Percentiles rank a stretch among this genome's conserved stretches.
Evolutionary conservation across 2,888 invertebrate species (phyloP).

Genomic region (Dexiosoma caninum): DNA sequence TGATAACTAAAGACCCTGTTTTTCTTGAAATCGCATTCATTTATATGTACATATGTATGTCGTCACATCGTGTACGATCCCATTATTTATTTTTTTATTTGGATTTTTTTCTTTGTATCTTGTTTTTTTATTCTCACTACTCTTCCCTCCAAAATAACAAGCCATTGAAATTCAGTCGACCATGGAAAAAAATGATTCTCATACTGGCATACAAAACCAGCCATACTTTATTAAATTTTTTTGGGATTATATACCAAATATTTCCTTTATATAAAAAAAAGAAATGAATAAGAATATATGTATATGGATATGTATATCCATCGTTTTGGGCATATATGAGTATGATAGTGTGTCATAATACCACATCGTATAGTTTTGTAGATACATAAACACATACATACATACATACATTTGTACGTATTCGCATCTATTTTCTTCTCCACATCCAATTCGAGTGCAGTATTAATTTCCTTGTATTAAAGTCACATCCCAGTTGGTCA

Average conservation of each 20-base stretch:
- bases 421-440: constrained; percentile 29
- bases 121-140: constrained; percentile 41
- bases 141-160: constrained; percentile 56
- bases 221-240: constrained; percentile 38
- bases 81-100: too few species aligned
- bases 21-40: constrained; percentile 39
- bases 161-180: constrained; percentile 67
- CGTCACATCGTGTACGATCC: too few species aligned
- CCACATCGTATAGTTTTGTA: constrained; percentile 22
- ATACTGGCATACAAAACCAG: constrained; percentile 42
- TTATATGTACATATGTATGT: neutral
- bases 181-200: constrained; percentile 60
- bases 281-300: neutral
- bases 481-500: constrained; percentile 47
- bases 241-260: constrained; percentile 46
- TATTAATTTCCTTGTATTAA: constrained; percentile 23
- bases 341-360: constrained; percentile 6
- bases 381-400: too few species aligned
- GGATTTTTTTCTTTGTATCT: too few species aligned
- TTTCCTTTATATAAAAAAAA: constrained; percentile 29
- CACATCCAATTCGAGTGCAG: constrained; percentile 6
- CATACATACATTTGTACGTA: too few species aligned
- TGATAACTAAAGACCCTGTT: constrained; percentile 50
- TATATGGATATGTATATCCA: neutral
- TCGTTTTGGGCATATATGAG: neutral